Percentiles rank a stretch among this genome's conserved stretches.
These are phyloP conservation scores for Pseudochirops corinnae DNA, from an alignment of 2,797 vertebrate species.

Conservation along the genomic window DNA sequence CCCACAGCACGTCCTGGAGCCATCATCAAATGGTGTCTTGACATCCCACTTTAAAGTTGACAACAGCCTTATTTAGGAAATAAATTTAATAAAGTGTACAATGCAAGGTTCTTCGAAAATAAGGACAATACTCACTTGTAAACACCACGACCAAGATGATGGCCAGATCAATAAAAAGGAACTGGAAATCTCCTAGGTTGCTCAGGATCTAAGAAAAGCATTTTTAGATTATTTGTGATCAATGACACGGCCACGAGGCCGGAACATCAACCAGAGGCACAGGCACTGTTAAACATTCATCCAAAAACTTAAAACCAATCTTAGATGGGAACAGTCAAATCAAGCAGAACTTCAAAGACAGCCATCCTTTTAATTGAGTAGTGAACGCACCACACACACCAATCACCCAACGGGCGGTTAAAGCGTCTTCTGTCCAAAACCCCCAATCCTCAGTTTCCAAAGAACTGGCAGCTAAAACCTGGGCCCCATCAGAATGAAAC, in stretches of 20 bases:
- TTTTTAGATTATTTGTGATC: conserved; percentile 55
- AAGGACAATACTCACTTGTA: conserved; percentile 93
- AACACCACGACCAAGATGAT: conserved; percentile 98
- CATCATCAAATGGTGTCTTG: not conserved
- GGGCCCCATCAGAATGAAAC: too few species aligned
- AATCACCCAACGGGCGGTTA: conserved; percentile 25
- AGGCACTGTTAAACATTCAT: not conserved
- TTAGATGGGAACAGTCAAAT: conserved; percentile 41
- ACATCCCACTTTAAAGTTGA: not conserved
- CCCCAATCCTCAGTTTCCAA: not conserved
- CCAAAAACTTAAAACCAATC: conserved; percentile 50
- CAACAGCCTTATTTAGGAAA: not conserved
- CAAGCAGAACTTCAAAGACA: not conserved
- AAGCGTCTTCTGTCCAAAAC: conserved; percentile 37
- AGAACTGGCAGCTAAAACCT: too few species aligned
- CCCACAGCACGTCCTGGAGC: not conserved
- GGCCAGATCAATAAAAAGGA: conserved; percentile 98
- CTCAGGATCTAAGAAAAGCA: conserved; percentile 90
- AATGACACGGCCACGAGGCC: conserved; percentile 26
- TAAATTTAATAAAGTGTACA: conserved; percentile 39
- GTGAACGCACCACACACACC: conserved; percentile 10
- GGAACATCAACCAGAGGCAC: not conserved
- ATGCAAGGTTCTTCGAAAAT: conserved; percentile 47
- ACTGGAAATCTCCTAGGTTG: conserved; percentile 98
- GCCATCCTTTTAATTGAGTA: not conserved